phyloP scores from a whole-genome alignment of 2,797 vertebrate species.

The Ammospiza maritima region DNA sequence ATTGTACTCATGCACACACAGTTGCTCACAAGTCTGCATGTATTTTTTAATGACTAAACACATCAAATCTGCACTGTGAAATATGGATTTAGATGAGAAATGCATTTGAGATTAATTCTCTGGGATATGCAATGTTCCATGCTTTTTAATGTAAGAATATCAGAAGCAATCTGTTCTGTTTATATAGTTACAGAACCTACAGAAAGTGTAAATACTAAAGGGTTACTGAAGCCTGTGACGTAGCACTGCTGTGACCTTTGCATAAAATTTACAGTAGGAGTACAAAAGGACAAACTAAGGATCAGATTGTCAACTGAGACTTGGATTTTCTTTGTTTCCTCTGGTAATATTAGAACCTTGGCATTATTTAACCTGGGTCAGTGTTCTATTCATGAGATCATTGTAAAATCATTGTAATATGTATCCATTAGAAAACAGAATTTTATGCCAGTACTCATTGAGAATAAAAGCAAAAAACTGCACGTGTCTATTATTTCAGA shows the following conservation, averaged over 20 bases:
- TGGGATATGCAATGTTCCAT: background rate
- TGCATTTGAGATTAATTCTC: background rate
- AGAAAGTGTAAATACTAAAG: background rate
- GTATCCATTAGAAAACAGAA: background rate
- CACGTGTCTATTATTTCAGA: background rate
- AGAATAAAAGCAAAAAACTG: background rate
- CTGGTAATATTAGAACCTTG: background rate
- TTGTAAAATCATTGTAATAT: background rate
- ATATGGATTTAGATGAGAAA: background rate
- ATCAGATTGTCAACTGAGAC: background rate
- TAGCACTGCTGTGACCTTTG: background rate
- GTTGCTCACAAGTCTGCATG: background rate
- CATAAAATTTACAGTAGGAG: background rate
- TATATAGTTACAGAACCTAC: background rate
- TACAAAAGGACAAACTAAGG: background rate
- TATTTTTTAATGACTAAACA: background rate
- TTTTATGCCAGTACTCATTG: background rate
- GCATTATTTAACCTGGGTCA: background rate
- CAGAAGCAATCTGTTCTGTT: background rate
- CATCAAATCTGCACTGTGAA: background rate
- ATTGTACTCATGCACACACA: background rate
- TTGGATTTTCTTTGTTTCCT: slow-evolving; percentile 9
- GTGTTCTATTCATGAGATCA: background rate
- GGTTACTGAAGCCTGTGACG: background rate
- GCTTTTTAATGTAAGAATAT: background rate